Percentiles rank a stretch among this genome's conserved stretches.
phyloP scores from a whole-genome alignment of 2,888 invertebrate species.

The Acleris sparsana region DNA sequence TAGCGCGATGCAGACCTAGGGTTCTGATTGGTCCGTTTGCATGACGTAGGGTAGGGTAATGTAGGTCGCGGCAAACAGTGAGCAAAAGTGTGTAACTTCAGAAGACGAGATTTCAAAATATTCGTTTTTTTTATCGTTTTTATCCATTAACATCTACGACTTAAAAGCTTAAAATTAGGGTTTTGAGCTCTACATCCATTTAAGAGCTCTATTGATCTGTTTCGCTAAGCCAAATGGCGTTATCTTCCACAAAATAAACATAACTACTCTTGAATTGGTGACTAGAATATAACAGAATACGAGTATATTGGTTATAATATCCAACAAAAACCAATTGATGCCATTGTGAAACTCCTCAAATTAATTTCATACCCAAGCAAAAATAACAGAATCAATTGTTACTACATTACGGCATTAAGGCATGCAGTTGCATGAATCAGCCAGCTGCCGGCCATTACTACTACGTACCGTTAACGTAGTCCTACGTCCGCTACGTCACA shows the following conservation, averaged over 20 bases:
- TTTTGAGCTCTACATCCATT: too few relatives aligned
- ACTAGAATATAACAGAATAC: too few relatives aligned
- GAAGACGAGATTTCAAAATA: slow-evolving; percentile 2
- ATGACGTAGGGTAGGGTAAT: slow-evolving; percentile 33
- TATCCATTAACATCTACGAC: too few relatives aligned
- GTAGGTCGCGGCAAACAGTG: slow-evolving; percentile 8
- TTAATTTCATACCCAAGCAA: neutral
- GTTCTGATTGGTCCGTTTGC: slow-evolving; percentile 31
- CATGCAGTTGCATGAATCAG: slow-evolving; percentile 4
- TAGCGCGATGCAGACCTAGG: slow-evolving; percentile 39
- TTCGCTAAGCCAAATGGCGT: too few relatives aligned
- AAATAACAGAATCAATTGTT: slow-evolving; percentile 5
- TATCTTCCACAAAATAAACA: too few relatives aligned
- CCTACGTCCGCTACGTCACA: slow-evolving; percentile 16
- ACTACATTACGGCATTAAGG: slow-evolving; percentile 7
- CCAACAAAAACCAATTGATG: too few relatives aligned
- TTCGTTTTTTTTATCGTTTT: neutral
- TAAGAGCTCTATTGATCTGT: too few relatives aligned
- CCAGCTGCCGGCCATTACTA: slow-evolving; percentile 2
- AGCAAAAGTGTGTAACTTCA: slow-evolving; percentile 26
- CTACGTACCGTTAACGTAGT: slow-evolving; percentile 30
- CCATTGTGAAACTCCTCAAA: too few relatives aligned
- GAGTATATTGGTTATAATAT: too few relatives aligned
- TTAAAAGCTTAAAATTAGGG: too few relatives aligned
- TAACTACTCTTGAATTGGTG: too few relatives aligned